phyloP scores from a whole-genome alignment of 2,113 vertebrate species.

The Sinosuthora webbiana region DNA sequence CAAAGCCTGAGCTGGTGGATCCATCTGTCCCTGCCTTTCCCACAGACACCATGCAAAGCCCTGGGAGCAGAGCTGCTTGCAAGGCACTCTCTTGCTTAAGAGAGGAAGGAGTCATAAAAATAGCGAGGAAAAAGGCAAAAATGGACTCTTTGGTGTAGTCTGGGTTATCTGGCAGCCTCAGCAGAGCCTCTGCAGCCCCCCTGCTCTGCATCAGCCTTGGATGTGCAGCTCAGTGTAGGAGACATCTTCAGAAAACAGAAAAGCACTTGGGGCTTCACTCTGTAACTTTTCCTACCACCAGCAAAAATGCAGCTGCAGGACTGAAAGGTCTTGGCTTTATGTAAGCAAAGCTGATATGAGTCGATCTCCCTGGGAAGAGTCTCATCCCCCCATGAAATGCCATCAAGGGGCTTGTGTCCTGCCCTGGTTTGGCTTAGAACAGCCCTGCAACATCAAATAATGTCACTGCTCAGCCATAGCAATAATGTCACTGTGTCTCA shows the following conservation, averaged over 20 bases:
- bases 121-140: neutral
- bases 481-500: neutral
- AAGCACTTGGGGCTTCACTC: neutral
- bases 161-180: neutral
- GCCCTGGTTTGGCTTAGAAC: neutral
- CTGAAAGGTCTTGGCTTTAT: neutral
- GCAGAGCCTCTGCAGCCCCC: neutral
- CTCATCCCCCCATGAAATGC: accelerated
- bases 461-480: neutral
- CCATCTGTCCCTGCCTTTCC: neutral
- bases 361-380: neutral
- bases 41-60: neutral
- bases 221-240: accelerated
- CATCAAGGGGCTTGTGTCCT: accelerated
- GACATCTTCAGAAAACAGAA: neutral
- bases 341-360: neutral
- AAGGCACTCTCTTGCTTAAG: neutral
- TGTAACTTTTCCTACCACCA: neutral
- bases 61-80: accelerated
- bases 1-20: neutral
- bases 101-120: neutral
- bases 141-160: accelerated
- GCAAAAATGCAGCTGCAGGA: neutral
- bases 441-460: neutral
- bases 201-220: neutral